Conservation (phyloP, 1,140 invertebrate species). For the Battus philenor region DNA sequence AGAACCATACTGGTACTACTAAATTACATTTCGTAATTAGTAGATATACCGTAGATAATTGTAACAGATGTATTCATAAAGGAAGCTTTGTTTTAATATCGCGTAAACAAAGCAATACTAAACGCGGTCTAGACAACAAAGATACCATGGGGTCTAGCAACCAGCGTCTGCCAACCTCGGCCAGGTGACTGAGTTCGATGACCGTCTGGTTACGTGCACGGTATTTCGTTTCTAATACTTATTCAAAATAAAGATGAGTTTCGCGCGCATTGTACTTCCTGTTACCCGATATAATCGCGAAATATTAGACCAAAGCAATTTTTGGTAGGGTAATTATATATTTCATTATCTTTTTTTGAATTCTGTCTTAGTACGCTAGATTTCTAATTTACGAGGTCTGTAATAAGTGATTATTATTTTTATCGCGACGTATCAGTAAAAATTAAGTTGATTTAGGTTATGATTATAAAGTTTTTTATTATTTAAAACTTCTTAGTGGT, state of each 20-base stretch:
- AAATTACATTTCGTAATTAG: too few relatives aligned
- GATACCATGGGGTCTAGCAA: slow-evolving; percentile 17
- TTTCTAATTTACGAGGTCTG: too few relatives aligned
- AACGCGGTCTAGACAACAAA: slow-evolving; percentile 26
- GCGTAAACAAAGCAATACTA: slow-evolving; percentile 6
- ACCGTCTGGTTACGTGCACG: slow-evolving; percentile 17
- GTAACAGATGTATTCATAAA: slow-evolving; percentile 5
- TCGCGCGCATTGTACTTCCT: neutral
- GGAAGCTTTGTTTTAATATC: slow-evolving; percentile 11
- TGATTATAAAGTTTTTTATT: too few relatives aligned
- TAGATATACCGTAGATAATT: neutral
- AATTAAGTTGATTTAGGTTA: too few relatives aligned
- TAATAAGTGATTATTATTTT: too few relatives aligned
- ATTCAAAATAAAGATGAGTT: neutral
- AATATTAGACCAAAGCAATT: slow-evolving; percentile 7
- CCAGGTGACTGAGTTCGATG: slow-evolving; percentile 22
- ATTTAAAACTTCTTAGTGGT: too few relatives aligned
- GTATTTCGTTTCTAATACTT: slow-evolving; percentile 1
- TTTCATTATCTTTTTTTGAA: too few relatives aligned
- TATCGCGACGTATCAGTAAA: too few relatives aligned
- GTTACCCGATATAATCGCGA: slow-evolving; percentile 2
- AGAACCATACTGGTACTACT: too few relatives aligned
- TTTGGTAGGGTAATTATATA: slow-evolving; percentile 10
- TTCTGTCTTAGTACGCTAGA: too few relatives aligned
- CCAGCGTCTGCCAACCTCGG: neutral